These are phyloP conservation scores for Datnioides undecimradiatus DNA, from an alignment of 2,113 vertebrate species.

Conservation along the genomic window DNA sequence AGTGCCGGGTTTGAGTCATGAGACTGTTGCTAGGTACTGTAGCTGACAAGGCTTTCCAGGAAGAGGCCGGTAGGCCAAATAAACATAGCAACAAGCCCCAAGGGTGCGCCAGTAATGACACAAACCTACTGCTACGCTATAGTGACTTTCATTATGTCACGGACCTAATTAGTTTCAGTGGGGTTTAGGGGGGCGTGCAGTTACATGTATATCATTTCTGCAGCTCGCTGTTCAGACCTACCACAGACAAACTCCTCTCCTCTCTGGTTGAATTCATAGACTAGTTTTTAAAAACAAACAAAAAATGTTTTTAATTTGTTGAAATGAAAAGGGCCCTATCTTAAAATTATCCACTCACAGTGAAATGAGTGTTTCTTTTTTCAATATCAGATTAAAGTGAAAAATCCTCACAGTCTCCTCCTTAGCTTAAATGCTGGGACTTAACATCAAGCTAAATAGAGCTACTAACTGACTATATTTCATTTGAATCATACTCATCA, in stretches of 20 bases:
- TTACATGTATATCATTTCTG: slow-evolving; percentile 13
- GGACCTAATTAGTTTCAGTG: slow-evolving; percentile 74
- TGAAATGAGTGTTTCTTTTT: not conserved
- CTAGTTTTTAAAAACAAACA: not conserved
- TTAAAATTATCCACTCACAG: not conserved
- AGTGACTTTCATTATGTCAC: slow-evolving; percentile 45
- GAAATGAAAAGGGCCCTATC: not conserved
- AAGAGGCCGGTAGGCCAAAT: slow-evolving; percentile 26
- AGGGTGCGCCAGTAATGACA: slow-evolving; percentile 56
- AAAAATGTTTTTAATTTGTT: not conserved
- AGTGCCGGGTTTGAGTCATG: slow-evolving; percentile 13
- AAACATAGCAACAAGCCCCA: slow-evolving; percentile 56
- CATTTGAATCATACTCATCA: not conserved
- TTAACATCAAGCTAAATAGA: not conserved
- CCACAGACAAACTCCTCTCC: not conserved
- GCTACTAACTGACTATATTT: not conserved
- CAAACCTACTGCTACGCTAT: slow-evolving; percentile 12
- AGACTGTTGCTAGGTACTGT: slow-evolving; percentile 41
- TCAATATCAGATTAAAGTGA: not conserved
- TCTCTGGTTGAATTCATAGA: not conserved
- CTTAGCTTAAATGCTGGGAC: not conserved
- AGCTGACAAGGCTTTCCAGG: slow-evolving; percentile 18
- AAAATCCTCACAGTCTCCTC: not conserved
- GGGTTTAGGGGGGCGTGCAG: slow-evolving; percentile 27
- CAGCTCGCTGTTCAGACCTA: not conserved